Base-by-base conservation (phyloP, 2,113 vertebrate species). In the Zosterops pallidus region DNA sequence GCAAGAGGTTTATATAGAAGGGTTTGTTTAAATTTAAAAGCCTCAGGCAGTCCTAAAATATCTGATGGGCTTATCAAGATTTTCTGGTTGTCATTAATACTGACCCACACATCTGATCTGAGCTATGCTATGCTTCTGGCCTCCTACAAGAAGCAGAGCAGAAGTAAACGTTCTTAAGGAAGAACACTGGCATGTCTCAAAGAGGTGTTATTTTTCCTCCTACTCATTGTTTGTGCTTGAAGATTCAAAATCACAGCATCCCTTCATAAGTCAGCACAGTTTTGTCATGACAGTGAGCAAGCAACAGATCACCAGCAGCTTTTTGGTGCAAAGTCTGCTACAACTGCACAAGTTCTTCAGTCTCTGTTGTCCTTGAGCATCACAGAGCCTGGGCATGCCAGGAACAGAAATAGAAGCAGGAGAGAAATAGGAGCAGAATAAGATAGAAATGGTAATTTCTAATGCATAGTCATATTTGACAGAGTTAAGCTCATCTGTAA, bases 301-400 rank as follows among this genome's bases (percentile, higher is more conserved):
- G 14, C 9, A 62, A 12, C 11, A 46, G 14, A 14, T 16, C 39
- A 12, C 18, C 8, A 25, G 20, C 14, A 68, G 9, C 18, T 52
- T 18, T 23, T 2, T 1, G 0, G 4, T 11, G 21, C 41, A 64
- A 44, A 69, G 49, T 26, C 25, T 72, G n/a, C 50, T 39, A 35
- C 4, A 2, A 2, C 22, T 5, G 19, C 4, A 0, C 13, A 41
- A 18, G 17, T 6, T 64, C 10, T n/a, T 31, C 57, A 21, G 12
- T 3, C 49, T 69, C 23, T 53, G 50, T 16, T 4, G 0, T 71
- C 16, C 57, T 64, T 2, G 0, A 35, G 8, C 39, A 50, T 41
- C 62, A 35, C 29, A n/a, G 21, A 84, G 20, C 13, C 33, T 26
- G 31, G 29, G 24, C 17, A 56, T 0, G 0, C 8, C 37, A 59